phyloP scores from a whole-genome alignment of 2,888 invertebrate species.

The Drosophila borborema region DNA sequence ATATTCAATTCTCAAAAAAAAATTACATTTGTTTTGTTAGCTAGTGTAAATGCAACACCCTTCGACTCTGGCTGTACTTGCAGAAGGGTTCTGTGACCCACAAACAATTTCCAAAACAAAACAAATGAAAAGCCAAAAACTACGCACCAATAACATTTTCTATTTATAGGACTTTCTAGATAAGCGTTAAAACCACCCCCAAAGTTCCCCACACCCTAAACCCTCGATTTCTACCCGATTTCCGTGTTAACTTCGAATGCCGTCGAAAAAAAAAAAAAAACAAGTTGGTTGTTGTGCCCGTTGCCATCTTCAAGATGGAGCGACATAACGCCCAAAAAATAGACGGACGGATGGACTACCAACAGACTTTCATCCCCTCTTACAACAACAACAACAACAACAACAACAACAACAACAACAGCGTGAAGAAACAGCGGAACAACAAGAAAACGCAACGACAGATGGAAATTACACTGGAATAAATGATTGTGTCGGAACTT shows the following conservation, averaged over 20 bases:
- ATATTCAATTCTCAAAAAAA: neutral
- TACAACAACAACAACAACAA: conserved; percentile 27
- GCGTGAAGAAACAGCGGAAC: too few species aligned
- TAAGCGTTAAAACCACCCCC: conserved; percentile 64
- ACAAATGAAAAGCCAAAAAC: conserved; percentile 24
- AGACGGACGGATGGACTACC: conserved; percentile 35
- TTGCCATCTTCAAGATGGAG: conserved; percentile 75
- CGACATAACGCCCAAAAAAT: conserved; percentile 52
- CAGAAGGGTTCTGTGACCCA: conserved; percentile 38
- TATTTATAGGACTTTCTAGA: conserved; percentile 44
- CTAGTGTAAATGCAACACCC: conserved; percentile 6
- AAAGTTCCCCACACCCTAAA: conserved; percentile 24
- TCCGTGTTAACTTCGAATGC: conserved; percentile 22
- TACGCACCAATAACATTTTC: conserved; percentile 42
- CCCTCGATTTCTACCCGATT: conserved; percentile 35
- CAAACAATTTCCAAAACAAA: conserved; percentile 18
- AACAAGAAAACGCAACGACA: conserved; percentile 19
- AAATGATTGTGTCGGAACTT: conserved; percentile 47
- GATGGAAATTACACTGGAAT: conserved; percentile 52
- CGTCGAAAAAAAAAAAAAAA: conserved; percentile 24
- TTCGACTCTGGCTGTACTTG: conserved; percentile 55
- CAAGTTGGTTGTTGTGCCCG: conserved; percentile 60
- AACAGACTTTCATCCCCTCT: conserved; percentile 72
- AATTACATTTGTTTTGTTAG: neutral
- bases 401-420: neutral